Evolutionary conservation across 2,888 invertebrate species (phyloP).

Genomic region (Patella ulyssiponensis): DNA sequence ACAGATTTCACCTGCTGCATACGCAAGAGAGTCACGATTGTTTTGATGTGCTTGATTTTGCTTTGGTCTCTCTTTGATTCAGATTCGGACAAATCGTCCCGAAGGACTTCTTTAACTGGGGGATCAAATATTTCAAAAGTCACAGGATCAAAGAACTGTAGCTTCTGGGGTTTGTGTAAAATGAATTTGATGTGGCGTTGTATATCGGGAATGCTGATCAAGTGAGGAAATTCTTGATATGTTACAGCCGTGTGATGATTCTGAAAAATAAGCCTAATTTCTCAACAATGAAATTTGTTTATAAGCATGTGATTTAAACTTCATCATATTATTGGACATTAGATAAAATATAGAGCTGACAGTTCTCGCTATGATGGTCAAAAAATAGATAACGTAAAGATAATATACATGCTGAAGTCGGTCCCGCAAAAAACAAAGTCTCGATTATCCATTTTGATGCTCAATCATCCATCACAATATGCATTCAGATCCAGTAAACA

Average conservation of each 20-base stretch:
- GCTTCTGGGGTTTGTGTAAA: slow-evolving; percentile 14
- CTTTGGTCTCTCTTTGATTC: background rate
- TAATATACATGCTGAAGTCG: no score
- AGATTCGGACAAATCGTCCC: background rate
- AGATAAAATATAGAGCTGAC: no score
- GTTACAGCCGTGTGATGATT: slow-evolving; percentile 1
- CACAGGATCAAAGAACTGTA: background rate
- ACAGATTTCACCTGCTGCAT: background rate
- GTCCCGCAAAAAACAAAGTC: no score
- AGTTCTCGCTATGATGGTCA: no score
- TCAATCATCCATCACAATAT: no score
- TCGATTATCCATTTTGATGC: no score
- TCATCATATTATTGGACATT: no score
- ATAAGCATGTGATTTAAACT: no score
- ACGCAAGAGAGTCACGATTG: background rate
- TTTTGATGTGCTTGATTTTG: slow-evolving; percentile 3
- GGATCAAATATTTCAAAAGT: background rate
- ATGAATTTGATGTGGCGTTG: slow-evolving; percentile 10
- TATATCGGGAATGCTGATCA: slow-evolving; percentile 15
- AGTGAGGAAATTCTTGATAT: slow-evolving; percentile 15
- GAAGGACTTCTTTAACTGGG: background rate
- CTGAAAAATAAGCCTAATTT: background rate
- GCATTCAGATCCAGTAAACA: no score
- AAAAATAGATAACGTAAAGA: no score
- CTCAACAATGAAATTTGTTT: no score